Base-by-base conservation (phyloP, 2,113 vertebrate genomes). In the Excalfactoria chinensis region DNA sequence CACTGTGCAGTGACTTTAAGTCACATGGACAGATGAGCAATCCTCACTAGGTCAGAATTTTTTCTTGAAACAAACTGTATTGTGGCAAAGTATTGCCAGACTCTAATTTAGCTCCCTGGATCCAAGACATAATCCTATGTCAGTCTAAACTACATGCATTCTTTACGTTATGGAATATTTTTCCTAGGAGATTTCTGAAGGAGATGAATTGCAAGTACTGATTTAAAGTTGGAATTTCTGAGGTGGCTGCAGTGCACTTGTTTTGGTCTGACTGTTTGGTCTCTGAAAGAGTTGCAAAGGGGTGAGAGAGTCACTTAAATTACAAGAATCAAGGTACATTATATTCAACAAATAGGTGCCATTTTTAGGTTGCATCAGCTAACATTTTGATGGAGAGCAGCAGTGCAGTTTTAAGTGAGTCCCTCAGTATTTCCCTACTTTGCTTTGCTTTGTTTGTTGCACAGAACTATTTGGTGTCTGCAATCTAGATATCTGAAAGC, bases 1-100 rank as follows among this genome's bases (percentile, higher is more conserved):
- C 1, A 2, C 21, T 67, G 11, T 49, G 41, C 41, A 63, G 44
- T 58, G 10, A 13, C 34, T 84, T 78, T 5, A 2, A 51, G 62
- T 32, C 3, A 3, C 15, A 0, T 21, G 32, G 46, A 34, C 25
- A 20, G 28, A 71, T 0, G 2, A 58, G 51, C 5, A 13, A n/a
- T 30, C 32, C 58, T 84, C 46, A 32, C 7, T 13, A 11, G 0
- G 0, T 11, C 19, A 37, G 74, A 81, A 93, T 63, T 20, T 21
- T 40, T 35, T 40, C 43, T 35, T 3, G 2, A 71, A 63, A 68
- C 25, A 15, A 25, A n/a, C 35, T 41, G 19, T 23, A 17, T 55
- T 46, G 10, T 60, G 28, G 18, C 9, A 85, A 21, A 82, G 73
- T 46, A 79, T 35, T 53, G 8, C 9, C 35, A 48, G 6, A 11